Evolutionary conservation across 2,797 vertebrate species (phyloP), one percentile per base, ranked within the genome.

Genomic region (Eurystomus glaucurus): DNA sequence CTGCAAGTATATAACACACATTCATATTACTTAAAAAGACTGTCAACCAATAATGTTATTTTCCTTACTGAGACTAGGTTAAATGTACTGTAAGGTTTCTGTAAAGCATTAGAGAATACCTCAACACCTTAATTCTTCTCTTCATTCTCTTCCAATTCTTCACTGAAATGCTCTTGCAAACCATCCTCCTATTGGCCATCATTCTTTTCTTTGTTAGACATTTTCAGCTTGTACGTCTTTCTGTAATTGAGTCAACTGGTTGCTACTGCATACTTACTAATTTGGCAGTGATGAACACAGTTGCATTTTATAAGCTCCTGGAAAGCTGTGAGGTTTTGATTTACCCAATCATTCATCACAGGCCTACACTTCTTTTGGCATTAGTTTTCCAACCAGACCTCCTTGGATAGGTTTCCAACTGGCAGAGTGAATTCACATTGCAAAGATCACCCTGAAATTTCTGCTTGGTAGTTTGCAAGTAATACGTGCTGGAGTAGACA

Each of bases 381-480:
- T 41, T 68, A 86, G n/a, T 68, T 88, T 88, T 85, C 52, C 64
- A 80, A 80, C 39, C 71, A 85, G 76, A 95, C 88, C 17, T 83
- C 14, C 0, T 12, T 74, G 48, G 64, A 75, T 45, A 62, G 20
- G 57, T 68, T 84, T 80, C 78, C 78, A 93, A 23, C 10, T 22
- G 8, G 37, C 48, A 82, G 60, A 82, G 5, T 33, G 33, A 95
- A 87, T 37, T 85, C 85, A 46, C 55, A 74, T n/a, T 69, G 75
- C 66, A 82, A 87, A 94, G 75, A 85, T 46, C 74, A 85, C 43
- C 70, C 87, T 70, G 70, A 79, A 93, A 82, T 87, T 51, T 45
- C 51, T 66, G 60, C 66, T 66, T 72, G 9, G 46, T 76, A 65
- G 23, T 76, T 75, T 54, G 45, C 43, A 79, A 16, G 51, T 58